A percentile compares a stretch with the other conserved stretches of the same genome.
phyloP scores from a whole-genome alignment of 2,888 invertebrate genomes.

The Periphyllus acericola region DNA sequence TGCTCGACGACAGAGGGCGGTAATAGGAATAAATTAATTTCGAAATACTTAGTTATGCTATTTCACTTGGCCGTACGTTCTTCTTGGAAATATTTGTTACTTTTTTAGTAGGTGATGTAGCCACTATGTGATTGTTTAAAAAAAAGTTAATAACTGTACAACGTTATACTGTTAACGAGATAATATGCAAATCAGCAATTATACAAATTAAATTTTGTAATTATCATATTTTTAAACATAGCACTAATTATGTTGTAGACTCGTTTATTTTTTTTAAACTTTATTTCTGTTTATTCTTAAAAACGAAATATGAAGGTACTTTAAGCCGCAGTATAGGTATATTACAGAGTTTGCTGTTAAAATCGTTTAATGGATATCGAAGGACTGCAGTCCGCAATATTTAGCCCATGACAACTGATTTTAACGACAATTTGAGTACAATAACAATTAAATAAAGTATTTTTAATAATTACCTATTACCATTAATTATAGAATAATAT shows the following conservation, averaged over 20 bases:
- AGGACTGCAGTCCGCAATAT: background rate
- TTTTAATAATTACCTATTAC: background rate
- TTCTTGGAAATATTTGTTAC: no score
- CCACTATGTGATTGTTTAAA: background rate
- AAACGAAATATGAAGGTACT: background rate
- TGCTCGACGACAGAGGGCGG: no score
- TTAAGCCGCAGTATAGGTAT: no score
- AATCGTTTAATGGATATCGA: background rate
- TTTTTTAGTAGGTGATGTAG: background rate
- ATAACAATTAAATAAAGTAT: background rate
- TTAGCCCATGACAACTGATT: background rate
- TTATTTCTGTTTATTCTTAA: background rate
- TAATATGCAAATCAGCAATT: constrained; percentile 14
- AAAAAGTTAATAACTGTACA: background rate
- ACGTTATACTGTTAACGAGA: background rate
- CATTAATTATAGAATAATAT: no score
- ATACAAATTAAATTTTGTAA: constrained; percentile 20
- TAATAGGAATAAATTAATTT: no score
- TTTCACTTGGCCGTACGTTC: no score
- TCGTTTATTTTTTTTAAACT: background rate
- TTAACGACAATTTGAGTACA: background rate
- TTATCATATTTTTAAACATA: constrained; percentile 27
- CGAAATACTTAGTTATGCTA: no score
- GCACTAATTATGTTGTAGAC: background rate
- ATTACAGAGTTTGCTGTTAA: background rate